phyloP scores from a whole-genome alignment of 2,888 invertebrate species.

The Trissoscelio sp. region DNA sequence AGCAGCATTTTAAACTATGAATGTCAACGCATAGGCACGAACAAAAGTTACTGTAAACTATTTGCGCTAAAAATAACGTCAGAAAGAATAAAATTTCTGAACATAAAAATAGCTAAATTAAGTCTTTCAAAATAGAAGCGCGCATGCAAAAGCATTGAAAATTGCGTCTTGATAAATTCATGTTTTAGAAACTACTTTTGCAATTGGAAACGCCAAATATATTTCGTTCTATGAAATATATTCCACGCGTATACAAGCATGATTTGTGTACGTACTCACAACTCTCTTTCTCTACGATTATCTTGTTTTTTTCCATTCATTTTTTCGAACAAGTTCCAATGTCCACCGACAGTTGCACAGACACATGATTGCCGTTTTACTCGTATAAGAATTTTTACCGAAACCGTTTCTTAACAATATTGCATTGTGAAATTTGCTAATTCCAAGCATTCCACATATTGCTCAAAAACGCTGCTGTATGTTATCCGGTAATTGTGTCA shows the following conservation, averaged over 20 bases:
- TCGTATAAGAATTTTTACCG: slow-evolving; percentile 39
- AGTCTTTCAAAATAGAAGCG: neutral
- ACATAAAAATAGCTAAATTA: too few relatives aligned
- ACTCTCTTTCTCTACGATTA: neutral
- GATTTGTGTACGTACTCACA: too few relatives aligned
- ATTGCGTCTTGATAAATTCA: too few relatives aligned
- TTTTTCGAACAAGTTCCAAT: slow-evolving; percentile 13
- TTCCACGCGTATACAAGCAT: neutral
- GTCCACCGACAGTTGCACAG: slow-evolving; percentile 15
- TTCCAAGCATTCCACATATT: slow-evolving; percentile 25
- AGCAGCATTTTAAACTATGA: slow-evolving; percentile 30
- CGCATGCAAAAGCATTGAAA: too few relatives aligned
- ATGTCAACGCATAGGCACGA: slow-evolving; percentile 13
- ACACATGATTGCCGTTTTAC: slow-evolving; percentile 21
- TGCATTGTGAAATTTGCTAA: slow-evolving; percentile 26
- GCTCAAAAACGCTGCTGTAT: slow-evolving; percentile 36
- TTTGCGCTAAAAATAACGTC: neutral
- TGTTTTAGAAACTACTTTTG: too few relatives aligned
- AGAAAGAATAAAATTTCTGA: neutral
- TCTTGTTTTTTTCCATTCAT: neutral
- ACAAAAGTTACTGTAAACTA: neutral
- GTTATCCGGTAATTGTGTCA: slow-evolving; percentile 11
- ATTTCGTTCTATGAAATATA: slow-evolving; percentile 44
- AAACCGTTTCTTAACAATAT: slow-evolving; percentile 16
- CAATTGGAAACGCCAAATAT: too few relatives aligned